Conservation (phyloP, 1,140 invertebrate genomes). For the Plodia interpunctella region DNA sequence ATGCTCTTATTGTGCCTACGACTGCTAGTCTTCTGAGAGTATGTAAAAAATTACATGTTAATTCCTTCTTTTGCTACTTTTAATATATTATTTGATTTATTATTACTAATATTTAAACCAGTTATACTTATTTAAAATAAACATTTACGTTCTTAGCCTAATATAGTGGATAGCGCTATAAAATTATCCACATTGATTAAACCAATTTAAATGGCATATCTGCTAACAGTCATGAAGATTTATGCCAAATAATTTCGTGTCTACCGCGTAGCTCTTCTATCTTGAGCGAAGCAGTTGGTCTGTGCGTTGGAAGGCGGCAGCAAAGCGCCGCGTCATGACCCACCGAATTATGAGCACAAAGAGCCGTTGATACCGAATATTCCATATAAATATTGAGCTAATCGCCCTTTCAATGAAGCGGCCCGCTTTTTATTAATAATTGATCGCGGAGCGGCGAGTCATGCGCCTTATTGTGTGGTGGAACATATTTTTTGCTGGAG, state of each 20-base stretch:
- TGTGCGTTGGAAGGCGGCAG: conserved; percentile 45
- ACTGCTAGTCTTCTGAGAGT: conserved; percentile 14
- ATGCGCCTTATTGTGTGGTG: conserved; percentile 65
- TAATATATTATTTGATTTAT: no score
- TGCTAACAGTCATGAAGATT: no score
- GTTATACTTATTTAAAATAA: no score
- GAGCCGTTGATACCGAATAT: conserved; percentile 76
- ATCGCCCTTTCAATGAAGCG: conserved; percentile 76
- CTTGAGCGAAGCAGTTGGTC: conserved; percentile 47
- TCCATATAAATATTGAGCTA: conserved; percentile 78
- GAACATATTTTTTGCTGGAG: conserved; percentile 68
- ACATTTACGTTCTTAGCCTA: no score
- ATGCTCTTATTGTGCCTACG: conserved; percentile 21
- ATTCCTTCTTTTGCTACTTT: no score
- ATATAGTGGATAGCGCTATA: no score
- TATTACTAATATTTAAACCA: no score
- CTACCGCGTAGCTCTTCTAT: conserved; percentile 16
- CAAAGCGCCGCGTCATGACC: conserved; percentile 69
- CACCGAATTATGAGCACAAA: conserved; percentile 74
- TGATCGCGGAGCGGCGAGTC: conserved; percentile 71
- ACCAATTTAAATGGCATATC: no score
- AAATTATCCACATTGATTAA: no score
- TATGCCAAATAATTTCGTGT: no score
- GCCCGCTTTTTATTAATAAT: conserved; percentile 77
- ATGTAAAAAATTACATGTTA: no score